Base-by-base conservation (phyloP, 2,113 vertebrate genomes). In the Sinocyclocheilus grahami region DNA sequence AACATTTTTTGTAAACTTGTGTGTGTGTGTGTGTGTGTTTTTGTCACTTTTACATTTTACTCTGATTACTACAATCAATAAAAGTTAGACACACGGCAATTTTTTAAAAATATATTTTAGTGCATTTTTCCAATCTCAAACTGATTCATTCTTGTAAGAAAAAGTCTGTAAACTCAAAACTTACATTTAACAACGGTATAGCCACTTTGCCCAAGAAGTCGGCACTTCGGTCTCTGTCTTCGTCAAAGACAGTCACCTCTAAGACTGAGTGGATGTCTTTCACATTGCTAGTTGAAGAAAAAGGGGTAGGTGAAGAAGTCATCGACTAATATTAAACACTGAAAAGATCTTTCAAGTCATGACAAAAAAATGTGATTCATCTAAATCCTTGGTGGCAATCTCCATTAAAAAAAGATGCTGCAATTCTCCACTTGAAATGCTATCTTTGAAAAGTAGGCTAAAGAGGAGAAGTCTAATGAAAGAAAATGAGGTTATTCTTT, bases 191-290 rank as follows among this genome's bases (percentile, higher is more conserved):
- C 93, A 99, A 90, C 27, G 98, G 98, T 93, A 99, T 98, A 63
- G 97, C 96, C 92, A 99, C 97, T 97, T 98, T 99, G 89, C 98
- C 98, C 92, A 99, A 95, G 90, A 99, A 99, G 95, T 99, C 98
- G 81, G 97, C 98, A 27, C 96, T 98, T 85, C 97, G 94, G 94
- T 99, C 98, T 20, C 98, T 94, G 93, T 99, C 98, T 92, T 99
- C 98, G 5, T 99, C 97, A 65, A 97, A 99, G 92, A 99, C 97
- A 53, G 97, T 97, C 94, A 99, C 97, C 94, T 99, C 98, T 48
- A 99, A 96, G 69, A 99, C 96, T 0, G 97, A 98, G 93, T 99
- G 98, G 92, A 99, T 97, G 95, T 99, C 98, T 95, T 98, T 99
- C 95, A 99, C 94, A 86, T 99, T 99, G 93, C 98, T 99, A 93